Base-by-base conservation (phyloP, 2,888 invertebrate genomes). In the Acleris sparsana region DNA sequence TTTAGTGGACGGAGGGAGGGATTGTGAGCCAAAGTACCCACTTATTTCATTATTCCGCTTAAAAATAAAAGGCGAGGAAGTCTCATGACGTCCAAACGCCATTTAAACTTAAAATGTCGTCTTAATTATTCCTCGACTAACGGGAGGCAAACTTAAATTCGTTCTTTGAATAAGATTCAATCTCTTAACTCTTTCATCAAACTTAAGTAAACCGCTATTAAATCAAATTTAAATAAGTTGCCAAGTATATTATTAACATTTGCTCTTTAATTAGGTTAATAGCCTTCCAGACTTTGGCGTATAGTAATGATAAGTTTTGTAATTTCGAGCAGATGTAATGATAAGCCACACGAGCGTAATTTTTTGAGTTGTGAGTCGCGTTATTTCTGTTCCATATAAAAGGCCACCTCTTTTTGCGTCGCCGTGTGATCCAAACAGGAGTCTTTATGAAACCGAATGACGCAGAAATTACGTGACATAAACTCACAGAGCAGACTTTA, bases 81-180 rank as follows among this genome's bases (percentile, higher is more conserved):
- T 33, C 53, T n/a, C 48, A 22, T n/a, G 25, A 56, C 13, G 43
- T 25, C 29, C 6, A 17, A 46, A 56, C 46, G 39, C 52, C 22
- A 53, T 62, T 56, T 57, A 25, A 62, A 66, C 52, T 62, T 57
- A 13, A 33, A 51, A 61, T 16, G 29, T 11, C 29, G 46, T n/a
- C 68, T 72, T 74, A 77, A 76, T 78, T 74, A 75, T 75, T 75
- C 71, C 71, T 63, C 55, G 71, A 61, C 58, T 64, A 67, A 61
- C 67, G 67, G 68, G 68, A 69, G 68, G 52, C 67, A 72, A 74
- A 70, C 72, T 72, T 72, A 63, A 75, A 75, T 72, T 76, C 67
- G 73, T 75, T 75, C 72, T 73, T 73, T 72, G 71, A 74, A 73
- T 68, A 61, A 73, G 69, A 75, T 78, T 68, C 71, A 73, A 73